These are phyloP conservation scores for Trichogramma pretiosum DNA, from an alignment of 1,140 invertebrate genomes.

Conservation along the genomic window DNA sequence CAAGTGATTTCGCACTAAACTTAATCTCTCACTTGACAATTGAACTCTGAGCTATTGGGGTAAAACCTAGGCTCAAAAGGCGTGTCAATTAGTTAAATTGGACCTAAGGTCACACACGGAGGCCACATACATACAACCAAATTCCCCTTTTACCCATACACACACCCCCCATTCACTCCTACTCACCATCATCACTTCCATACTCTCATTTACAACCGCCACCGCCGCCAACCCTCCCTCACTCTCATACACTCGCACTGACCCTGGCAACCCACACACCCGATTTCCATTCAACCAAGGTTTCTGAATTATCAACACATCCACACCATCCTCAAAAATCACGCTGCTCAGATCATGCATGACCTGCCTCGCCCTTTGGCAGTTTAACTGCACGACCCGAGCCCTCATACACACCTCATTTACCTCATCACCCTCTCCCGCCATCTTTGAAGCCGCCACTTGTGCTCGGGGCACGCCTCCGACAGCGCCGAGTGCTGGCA, in stretches of 20 bases:
- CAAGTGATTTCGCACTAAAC: too few species aligned
- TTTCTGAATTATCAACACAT: slow-evolving; percentile 1
- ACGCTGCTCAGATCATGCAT: slow-evolving; percentile 2
- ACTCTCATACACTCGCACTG: neutral
- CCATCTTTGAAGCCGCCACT: too few species aligned
- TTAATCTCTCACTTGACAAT: too few species aligned
- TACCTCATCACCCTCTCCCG: too few species aligned
- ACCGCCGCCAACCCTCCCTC: neutral
- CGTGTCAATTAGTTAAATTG: too few species aligned
- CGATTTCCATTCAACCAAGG: neutral
- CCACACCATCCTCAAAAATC: neutral
- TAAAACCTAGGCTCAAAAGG: too few species aligned
- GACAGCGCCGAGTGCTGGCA: neutral
- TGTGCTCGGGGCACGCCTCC: neutral
- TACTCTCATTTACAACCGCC: neutral
- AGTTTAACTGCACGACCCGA: slow-evolving; percentile 2
- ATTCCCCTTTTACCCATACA: neutral
- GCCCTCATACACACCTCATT: neutral
- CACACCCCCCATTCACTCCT: neutral
- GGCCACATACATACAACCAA: neutral
- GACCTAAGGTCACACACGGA: too few species aligned
- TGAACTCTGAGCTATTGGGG: too few species aligned
- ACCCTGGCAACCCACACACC: slow-evolving; percentile 1
- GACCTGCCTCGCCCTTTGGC: neutral
- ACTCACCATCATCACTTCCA: too few species aligned